Evolutionary conservation across 2,797 vertebrate species (phyloP), one percentile per base, ranked within the genome.

Genomic region (Poeciliopsis infans): DNA sequence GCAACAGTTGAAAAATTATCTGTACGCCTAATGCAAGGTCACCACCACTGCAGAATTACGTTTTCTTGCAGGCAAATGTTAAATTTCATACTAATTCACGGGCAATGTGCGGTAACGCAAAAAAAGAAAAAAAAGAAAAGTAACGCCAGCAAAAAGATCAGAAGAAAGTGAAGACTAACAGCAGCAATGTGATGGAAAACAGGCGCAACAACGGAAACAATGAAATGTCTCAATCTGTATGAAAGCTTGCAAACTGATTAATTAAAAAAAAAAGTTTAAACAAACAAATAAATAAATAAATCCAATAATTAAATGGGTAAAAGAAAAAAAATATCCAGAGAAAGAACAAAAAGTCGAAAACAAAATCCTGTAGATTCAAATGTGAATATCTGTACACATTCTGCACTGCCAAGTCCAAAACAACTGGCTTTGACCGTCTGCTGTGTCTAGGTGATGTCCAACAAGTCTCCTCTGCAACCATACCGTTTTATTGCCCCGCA

Each of bases 371-470:
- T 13, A 69, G 66, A n/a, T 43, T n/a, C 20, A 25, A 69, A 43
- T 43, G 36, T 76, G 77, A 84, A 82, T 83, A 81, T 83, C 76
- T 5, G 13, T 75, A 57, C 46, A 76, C 83, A 83, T 53, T 81
- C 43, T 77, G 90, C 92, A 94, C 91, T 89, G 95, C 93, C 95
- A 95, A 95, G 94, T 95, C 90, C 94, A 95, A 89, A 94, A 93
- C 90, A 93, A 88, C 86, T 93, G 94, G 90, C 94, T 94, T 93
- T 95, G 95, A 95, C 94, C 93, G 94, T 93, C 91, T 94, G 92
- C 84, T 85, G 89, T 92, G 83, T 68, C 66, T 88, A 87, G 87
- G 90, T 91, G 86, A 91, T 89, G 91, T 88, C 86, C 93, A 92
- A 76, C 86, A 93, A 88, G 90, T 90, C 86, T 89, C 90, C 90